Evolutionary conservation across 2,113 vertebrate species (phyloP).

Genomic region (Paradisaea rubra): DNA sequence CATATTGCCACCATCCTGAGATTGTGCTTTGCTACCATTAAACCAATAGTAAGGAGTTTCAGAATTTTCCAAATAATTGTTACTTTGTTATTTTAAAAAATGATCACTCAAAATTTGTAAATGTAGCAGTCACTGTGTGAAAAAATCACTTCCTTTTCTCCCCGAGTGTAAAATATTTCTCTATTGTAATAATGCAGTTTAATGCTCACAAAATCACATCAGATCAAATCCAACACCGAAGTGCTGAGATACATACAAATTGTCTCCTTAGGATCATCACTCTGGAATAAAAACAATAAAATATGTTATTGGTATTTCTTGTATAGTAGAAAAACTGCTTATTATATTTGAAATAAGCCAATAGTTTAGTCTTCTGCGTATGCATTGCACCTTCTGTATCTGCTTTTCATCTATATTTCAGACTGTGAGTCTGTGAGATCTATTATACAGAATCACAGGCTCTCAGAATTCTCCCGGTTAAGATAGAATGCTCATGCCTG

Average conservation of each 20-base stretch:
- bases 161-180: slow-evolving; percentile 26
- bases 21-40: slow-evolving; percentile 42
- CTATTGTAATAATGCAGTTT: background rate
- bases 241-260: background rate
- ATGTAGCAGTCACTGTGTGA: background rate
- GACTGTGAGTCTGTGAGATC: background rate
- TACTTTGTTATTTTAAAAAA: background rate
- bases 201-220: slow-evolving; percentile 28
- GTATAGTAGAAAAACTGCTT: background rate
- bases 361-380: background rate
- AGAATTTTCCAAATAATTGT: background rate
- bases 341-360: background rate
- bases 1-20: slow-evolving; percentile 38
- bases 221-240: slow-evolving; percentile 41
- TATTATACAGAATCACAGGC: background rate
- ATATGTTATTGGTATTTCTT: background rate
- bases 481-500: background rate
- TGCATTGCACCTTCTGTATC: background rate
- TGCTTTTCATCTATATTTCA: background rate
- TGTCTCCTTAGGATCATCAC: slow-evolving; percentile 5
- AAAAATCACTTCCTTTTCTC: background rate
- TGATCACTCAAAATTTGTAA: background rate
- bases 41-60: background rate
- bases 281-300: slow-evolving; percentile 55
- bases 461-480: background rate